Conservation (phyloP, 1,140 invertebrate species). For the Palaemon carinicauda region DNA sequence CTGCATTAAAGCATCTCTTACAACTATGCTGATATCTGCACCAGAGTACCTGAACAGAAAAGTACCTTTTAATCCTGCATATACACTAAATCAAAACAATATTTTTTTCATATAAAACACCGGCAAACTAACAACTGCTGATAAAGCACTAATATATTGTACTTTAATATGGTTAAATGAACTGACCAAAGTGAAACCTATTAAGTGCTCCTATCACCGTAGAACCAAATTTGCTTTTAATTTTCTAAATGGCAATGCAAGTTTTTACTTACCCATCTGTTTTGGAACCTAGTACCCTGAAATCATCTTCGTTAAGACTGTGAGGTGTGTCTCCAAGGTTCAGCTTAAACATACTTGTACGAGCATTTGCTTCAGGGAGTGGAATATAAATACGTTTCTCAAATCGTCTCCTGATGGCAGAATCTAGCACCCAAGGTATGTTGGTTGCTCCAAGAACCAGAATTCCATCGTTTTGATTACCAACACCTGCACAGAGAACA, state of each 20-base stretch:
- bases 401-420: slow-evolving; percentile 95
- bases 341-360: slow-evolving; percentile 93
- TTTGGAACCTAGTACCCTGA: slow-evolving; percentile 81
- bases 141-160: no score
- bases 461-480: slow-evolving; percentile 94
- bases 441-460: slow-evolving; percentile 98
- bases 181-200: no score
- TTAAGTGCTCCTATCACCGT: no score
- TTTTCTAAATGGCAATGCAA: no score
- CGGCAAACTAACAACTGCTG: no score
- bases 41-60: slow-evolving; percentile 83
- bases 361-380: slow-evolving; percentile 91
- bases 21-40: slow-evolving; percentile 98
- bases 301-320: slow-evolving; percentile 85
- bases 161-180: no score
- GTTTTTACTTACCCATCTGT: slow-evolving; percentile 80
- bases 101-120: neutral
- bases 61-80: neutral
- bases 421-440: slow-evolving; percentile 98
- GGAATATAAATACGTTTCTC: slow-evolving; percentile 99
- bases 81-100: no score
- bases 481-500: slow-evolving; percentile 73
- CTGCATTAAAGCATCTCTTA: slow-evolving; percentile 98
- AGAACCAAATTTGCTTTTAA: no score
- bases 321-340: slow-evolving; percentile 93